phyloP scores from a whole-genome alignment of 2,113 vertebrate genomes.

The Sigmodon hispidus region DNA sequence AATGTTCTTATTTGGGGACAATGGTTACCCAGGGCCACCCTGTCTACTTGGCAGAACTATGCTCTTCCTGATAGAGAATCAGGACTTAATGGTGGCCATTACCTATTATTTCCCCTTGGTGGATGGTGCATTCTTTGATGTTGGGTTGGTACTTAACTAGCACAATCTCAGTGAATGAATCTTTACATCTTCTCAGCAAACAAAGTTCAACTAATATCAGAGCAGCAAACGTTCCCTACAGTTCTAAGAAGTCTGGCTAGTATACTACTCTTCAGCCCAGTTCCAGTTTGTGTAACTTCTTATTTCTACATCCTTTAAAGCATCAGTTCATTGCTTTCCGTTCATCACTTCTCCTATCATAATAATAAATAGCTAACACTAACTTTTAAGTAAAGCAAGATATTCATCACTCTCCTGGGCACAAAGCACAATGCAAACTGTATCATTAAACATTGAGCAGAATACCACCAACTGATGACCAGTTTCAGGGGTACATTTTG shows the following conservation, averaged over 20 bases:
- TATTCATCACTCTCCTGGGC: background rate
- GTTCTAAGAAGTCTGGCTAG: background rate
- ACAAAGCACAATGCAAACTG: background rate
- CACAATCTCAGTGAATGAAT: background rate
- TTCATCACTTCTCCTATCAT: background rate
- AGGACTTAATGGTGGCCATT: background rate
- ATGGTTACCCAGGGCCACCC: background rate
- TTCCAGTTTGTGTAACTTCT: background rate
- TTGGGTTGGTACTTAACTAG: background rate
- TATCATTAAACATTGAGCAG: background rate
- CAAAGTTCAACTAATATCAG: background rate
- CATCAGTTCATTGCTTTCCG: background rate
- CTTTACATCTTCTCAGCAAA: background rate
- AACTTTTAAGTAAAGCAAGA: background rate
- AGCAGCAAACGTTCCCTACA: background rate
- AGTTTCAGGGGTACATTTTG: background rate
- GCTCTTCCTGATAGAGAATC: background rate
- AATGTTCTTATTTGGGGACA: background rate
- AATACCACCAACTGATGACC: background rate
- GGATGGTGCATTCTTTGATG: background rate
- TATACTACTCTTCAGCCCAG: background rate
- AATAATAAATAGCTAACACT: background rate
- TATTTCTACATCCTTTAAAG: background rate
- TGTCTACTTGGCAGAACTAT: background rate
- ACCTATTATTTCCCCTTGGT: background rate